Evolutionary conservation across 2,797 vertebrate genomes (phyloP).

Genomic region (Ficedula albicollis): DNA sequence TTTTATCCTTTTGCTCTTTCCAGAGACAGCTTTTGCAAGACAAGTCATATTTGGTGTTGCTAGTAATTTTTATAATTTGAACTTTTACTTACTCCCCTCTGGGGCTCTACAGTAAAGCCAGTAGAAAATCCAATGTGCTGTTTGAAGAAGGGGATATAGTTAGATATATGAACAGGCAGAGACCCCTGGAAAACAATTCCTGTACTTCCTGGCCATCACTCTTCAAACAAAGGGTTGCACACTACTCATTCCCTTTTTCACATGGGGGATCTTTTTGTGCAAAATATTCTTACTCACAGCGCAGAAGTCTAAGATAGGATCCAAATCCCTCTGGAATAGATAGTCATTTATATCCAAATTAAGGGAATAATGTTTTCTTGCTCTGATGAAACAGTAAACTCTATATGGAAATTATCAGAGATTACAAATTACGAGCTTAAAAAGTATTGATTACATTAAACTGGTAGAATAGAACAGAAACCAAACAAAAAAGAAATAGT

Average conservation of each 20-base stretch:
- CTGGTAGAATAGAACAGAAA: background rate
- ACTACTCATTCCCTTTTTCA: background rate
- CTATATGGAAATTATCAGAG: background rate
- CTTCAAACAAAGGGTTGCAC: background rate
- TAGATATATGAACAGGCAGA: background rate
- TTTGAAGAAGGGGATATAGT: background rate
- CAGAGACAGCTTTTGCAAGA: background rate
- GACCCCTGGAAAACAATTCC: background rate
- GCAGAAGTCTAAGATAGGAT: background rate
- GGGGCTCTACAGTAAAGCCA: background rate
- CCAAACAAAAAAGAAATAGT: background rate
- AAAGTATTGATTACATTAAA: background rate
- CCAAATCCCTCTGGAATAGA: background rate
- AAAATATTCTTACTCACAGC: background rate
- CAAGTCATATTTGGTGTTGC: background rate
- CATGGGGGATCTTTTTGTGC: background rate
- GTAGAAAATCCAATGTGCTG: background rate
- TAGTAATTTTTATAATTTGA: conserved; percentile 15
- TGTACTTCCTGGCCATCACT: background rate
- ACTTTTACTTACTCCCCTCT: background rate
- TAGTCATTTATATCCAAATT: background rate
- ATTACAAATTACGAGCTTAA: background rate
- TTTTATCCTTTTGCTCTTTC: conserved; percentile 36
- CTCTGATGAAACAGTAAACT: background rate
- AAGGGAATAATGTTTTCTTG: background rate